Base-by-base conservation (phyloP, 2,113 vertebrate species). In the Pyxicephalus adspersus region DNA sequence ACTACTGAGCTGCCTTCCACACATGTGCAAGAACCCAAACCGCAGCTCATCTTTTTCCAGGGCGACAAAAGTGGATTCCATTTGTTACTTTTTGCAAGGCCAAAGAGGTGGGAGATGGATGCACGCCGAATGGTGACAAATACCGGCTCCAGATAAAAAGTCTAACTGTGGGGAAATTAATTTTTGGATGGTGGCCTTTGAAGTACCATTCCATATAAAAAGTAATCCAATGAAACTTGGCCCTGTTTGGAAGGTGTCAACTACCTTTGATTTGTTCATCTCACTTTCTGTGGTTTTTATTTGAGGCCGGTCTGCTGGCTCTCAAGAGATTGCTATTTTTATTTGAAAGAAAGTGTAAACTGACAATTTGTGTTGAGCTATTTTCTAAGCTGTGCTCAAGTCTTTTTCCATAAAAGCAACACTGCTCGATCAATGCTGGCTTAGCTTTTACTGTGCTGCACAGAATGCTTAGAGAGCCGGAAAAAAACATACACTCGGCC, bases 101-200 rank as follows among this genome's bases (percentile, higher is more conserved):
- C 89, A 90, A 92, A 90, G 89, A 92, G 89, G 85, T 82, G 76
- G 80, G 89, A 94, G 91, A 94, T 88, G 89, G 91, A 94, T 91
- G 87, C 88, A 86, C 85, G 84, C 85, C 58, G 80, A 89, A 90
- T 86, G 87, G 87, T 91, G 90, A 93, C 88, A 91, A 93, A 94
- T 90, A 91, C 90, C 89, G 89, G 83, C 86, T 89, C 85, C 83
- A 88, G 85, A 94, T 85, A 74, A 88, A 88, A 92, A 90, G 86
- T 86, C 85, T 87, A 90, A 83, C 63, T 83, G 77, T 70, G 85
- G 79, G 58, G 84, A 88, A 88, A 90, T 60, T 83, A 86, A 86
- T 87, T 89, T 90, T 86, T 80, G 63, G 85, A 88, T 64, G 75
- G 73, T 64, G 65, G 63, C 34, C 81, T 87, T 83, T 84, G 73